phyloP scores from a whole-genome alignment of 2,113 vertebrate genomes.

The Orientallactaga bullata region DNA sequence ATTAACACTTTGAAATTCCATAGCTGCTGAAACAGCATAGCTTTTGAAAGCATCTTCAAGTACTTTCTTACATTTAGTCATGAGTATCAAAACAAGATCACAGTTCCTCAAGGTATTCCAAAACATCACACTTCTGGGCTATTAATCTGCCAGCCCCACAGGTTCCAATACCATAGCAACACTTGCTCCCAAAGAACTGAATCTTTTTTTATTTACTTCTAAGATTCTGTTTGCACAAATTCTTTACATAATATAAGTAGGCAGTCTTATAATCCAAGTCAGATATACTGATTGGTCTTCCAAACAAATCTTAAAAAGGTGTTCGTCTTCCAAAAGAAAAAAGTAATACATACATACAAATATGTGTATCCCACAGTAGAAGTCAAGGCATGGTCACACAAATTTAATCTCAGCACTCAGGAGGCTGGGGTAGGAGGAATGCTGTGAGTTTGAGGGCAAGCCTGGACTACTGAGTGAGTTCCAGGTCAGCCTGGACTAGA shows the following conservation, averaged over 20 bases:
- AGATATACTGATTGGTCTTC: background rate
- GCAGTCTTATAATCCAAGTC: slow-evolving; percentile 32
- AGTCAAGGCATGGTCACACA: background rate
- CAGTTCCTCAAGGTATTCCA: slow-evolving; percentile 46
- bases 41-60: slow-evolving; percentile 54
- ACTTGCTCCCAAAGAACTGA: background rate
- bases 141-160: slow-evolving; percentile 39
- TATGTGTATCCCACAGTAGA: background rate
- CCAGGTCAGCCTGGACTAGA: too few relatives aligned
- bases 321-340: slow-evolving; percentile 3
- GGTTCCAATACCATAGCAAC: slow-evolving; percentile 16
- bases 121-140: slow-evolving; percentile 50
- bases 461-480: too few relatives aligned
- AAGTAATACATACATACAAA: background rate
- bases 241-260: slow-evolving; percentile 18
- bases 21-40: slow-evolving; percentile 16
- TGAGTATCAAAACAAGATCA: background rate
- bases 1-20: slow-evolving; percentile 43
- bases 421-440: too few relatives aligned
- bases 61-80: slow-evolving; percentile 54
- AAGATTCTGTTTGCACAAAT: slow-evolving; percentile 42
- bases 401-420: too few relatives aligned
- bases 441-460: too few relatives aligned
- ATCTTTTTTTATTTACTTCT: slow-evolving; percentile 21
- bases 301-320: background rate